Base-by-base conservation (phyloP, 2,888 invertebrate species). In the Sphecodes monilicornis region DNA sequence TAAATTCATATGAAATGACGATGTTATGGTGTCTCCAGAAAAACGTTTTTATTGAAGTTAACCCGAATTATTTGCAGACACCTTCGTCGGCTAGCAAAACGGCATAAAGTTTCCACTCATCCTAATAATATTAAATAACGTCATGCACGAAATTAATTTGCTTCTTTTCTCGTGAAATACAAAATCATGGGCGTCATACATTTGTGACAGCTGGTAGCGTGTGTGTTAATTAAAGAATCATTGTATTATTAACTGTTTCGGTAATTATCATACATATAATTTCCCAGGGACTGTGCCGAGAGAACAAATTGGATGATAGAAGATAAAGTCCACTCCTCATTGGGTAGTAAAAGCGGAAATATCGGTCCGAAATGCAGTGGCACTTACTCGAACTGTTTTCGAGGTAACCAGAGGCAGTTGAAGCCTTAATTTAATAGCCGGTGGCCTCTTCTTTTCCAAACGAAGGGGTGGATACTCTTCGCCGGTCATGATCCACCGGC, bases 391-490 rank as follows among this genome's bases (percentile, higher is more conserved):
- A 76, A 78, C 72, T 76, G 85, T 85, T 80, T 73, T 84, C 78
- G 57, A 80, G 80, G 72, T 60, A 43, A 82, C 68, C 72, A 41
- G 72, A 57, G 60, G 72, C 66, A 87, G 82, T 83, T 80, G 79
- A 87, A 78, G 85, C 39, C 77, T 77, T 86, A 89, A 87, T 86
- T 87, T 76, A 83, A 88, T 78, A 78, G 80, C 39, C 74, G 39
- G 70, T 73, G 72, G 69, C 72, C 71, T 66, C 74, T 85, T 80
- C 72, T 70, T 80, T 85, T 73, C 57, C 83, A 85, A 85, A 88
- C 86, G 73, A 68, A 36, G 82, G 50, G 71, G 60, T 80, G 85
- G 83, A 78, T 82, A 78, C 81, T 81, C 50, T 60, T 64, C 71
- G 54, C 26, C 70, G 76, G 81, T 39, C 66, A 66, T 74, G 82